Conservation (phyloP, 2,888 invertebrate species). For the Antitype chi region DNA sequence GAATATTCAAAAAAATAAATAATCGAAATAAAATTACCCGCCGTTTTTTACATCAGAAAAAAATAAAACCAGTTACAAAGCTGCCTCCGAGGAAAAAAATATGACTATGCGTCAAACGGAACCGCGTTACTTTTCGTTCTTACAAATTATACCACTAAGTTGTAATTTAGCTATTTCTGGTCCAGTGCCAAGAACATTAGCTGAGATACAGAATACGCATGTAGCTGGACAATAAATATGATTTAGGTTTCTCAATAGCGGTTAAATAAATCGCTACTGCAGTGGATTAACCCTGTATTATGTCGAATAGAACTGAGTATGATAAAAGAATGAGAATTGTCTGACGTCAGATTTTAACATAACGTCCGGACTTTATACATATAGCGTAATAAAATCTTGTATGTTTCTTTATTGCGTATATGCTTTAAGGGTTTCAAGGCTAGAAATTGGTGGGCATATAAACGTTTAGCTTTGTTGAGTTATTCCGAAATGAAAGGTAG, state of each 20-base stretch:
- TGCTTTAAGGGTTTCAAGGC: slow-evolving; percentile 14
- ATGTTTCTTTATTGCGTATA: slow-evolving; percentile 32
- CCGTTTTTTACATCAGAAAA: slow-evolving; percentile 16
- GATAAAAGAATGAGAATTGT: slow-evolving; percentile 45
- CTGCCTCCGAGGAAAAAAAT: slow-evolving; percentile 31
- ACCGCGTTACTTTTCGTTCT: slow-evolving; percentile 50
- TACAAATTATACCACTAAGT: slow-evolving; percentile 63
- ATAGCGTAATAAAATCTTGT: slow-evolving; percentile 16
- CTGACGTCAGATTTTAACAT: slow-evolving; percentile 54
- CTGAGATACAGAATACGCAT: slow-evolving; percentile 61
- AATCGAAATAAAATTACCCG: slow-evolving; percentile 36
- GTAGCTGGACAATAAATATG: slow-evolving; percentile 66
- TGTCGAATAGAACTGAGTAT: slow-evolving; percentile 32
- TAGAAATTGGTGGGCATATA: neutral
- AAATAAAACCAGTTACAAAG: slow-evolving; percentile 22
- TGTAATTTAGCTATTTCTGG: slow-evolving; percentile 68
- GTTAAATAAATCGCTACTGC: slow-evolving; percentile 58
- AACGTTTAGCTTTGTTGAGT: neutral
- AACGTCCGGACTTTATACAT: slow-evolving; percentile 30
- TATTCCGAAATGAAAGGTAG: neutral
- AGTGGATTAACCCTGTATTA: slow-evolving; percentile 52
- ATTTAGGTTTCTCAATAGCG: slow-evolving; percentile 62
- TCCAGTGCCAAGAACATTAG: slow-evolving; percentile 66
- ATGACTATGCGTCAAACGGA: slow-evolving; percentile 55
- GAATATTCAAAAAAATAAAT: slow-evolving; percentile 27